Base-by-base conservation (phyloP, 1,140 invertebrate species). In the Papilio helenus region DNA sequence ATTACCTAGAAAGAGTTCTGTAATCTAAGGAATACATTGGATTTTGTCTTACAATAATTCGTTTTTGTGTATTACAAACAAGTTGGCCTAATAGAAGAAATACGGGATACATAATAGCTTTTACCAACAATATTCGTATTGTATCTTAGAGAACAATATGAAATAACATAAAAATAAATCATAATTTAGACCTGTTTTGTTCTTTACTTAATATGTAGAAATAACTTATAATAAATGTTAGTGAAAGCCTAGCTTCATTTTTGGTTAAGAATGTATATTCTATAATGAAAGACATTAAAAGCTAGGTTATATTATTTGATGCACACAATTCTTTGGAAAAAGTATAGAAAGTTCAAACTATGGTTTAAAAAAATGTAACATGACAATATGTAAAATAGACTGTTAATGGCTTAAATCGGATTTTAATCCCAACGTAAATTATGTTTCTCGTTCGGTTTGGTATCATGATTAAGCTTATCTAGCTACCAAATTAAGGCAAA, bases 401-500 rank as follows among this genome's bases (percentile, higher is more conserved):
- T 29, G 61, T 68, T 68, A 29, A 68, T 18, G 7, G 3, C 61
- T 4, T 16, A 34, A 68, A 68, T 68, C 26, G 26, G 23, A 68
- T 68, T 68, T 68, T 68, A 68, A 68, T 68, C 61, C 26, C 61
- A 12, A 29, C 26, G 26, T 68, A 68, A 68, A 68, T 68, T 68
- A 68, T 68, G 61, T 68, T 68, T 16, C 14, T 29, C 23, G 61
- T 68, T 68, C 61, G 26, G 12, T 68, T 68, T 29, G 61, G 14
- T 68, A 68, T 68, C 61, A 68, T 34, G 61, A 29, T 68, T 29
- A 68, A 68, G 26, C 61, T 29, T 68, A 68, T 68, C 61, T 68
- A 68, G 61, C 61, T 29, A 29, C 61, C 61, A 68, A 68, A 68
- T 68, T 68, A 68, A 68, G 61, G 61, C 61, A 68, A 29, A 68